Conservation (phyloP, 2,888 invertebrate genomes). For the Macroteleia sp. region DNA sequence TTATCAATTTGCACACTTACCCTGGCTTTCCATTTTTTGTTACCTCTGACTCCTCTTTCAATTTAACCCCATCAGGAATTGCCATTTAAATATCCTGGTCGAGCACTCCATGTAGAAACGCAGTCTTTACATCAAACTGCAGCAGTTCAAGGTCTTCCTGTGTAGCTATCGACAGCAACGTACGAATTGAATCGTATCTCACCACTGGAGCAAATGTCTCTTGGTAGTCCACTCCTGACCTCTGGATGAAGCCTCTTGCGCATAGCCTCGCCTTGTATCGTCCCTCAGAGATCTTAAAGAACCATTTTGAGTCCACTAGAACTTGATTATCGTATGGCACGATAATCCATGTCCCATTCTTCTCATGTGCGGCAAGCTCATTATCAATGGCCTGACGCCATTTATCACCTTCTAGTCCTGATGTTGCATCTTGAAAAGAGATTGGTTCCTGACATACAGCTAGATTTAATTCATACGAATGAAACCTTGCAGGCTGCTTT, state of each 20-base stretch:
- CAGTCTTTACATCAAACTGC: conserved; percentile 63
- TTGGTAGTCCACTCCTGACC: conserved; percentile 47
- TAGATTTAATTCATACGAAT: background rate
- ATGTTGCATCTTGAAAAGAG: background rate
- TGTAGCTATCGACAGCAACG: conserved; percentile 57
- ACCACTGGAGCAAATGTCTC: conserved; percentile 57
- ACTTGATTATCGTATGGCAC: conserved; percentile 10
- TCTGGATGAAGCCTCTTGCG: conserved; percentile 40
- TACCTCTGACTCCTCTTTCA: background rate
- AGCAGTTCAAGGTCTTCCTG: conserved; percentile 42
- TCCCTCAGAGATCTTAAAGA: conserved; percentile 41
- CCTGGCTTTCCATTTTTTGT: conserved; percentile 39
- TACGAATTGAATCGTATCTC: conserved; percentile 40
- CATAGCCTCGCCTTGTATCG: conserved; percentile 60
- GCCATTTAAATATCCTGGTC: conserved; percentile 48
- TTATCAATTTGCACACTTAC: conserved; percentile 68
- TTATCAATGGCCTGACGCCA: conserved; percentile 49
- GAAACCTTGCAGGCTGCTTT: too few species aligned
- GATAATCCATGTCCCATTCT: conserved; percentile 54
- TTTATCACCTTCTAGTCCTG: background rate
- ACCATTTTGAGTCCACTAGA: conserved; percentile 61
- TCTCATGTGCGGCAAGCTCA: conserved; percentile 37
- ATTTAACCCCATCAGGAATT: conserved; percentile 30
- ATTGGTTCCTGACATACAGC: background rate
- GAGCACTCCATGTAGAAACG: conserved; percentile 61